phyloP scores from a whole-genome alignment of 2,888 invertebrate genomes.

The Limnephilus rhombicus region DNA sequence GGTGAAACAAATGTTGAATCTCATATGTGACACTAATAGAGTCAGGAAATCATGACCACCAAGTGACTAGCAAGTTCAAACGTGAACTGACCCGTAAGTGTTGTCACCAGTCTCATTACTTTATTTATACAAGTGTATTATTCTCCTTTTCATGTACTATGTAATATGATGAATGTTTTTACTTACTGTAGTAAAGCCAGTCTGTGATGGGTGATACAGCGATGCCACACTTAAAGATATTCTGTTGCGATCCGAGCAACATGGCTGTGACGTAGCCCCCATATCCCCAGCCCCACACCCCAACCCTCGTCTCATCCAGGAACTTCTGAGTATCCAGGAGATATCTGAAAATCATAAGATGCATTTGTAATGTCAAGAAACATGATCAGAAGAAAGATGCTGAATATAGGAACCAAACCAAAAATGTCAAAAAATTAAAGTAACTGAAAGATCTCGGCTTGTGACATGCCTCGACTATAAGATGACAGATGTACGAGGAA shows the following conservation, averaged over 20 bases:
- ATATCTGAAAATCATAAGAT: constrained; percentile 76
- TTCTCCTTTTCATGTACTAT: neutral
- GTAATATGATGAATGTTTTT: neutral
- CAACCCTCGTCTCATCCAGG: constrained; percentile 91
- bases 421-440: too few species aligned
- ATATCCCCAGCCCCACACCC: constrained; percentile 98
- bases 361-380: neutral
- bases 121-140: neutral
- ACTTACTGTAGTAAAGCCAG: constrained; percentile 96
- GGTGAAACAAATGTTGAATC: constrained; percentile 36
- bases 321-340: constrained; percentile 89
- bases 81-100: too few species aligned
- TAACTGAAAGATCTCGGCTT: neutral
- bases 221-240: constrained; percentile 94
- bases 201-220: constrained; percentile 97
- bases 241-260: constrained; percentile 91
- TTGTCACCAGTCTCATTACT: neutral
- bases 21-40: constrained; percentile 50
- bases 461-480: neutral
- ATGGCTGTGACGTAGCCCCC: constrained; percentile 97
- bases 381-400: neutral
- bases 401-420: too few species aligned
- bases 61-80: too few species aligned
- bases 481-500: too few species aligned
- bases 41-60: constrained; percentile 21